Percentiles rank a stretch among this genome's conserved stretches.
These are phyloP conservation scores for Gnathonemus longibarbis DNA, from an alignment of 2,113 vertebrate genomes.

Conservation along the genomic window DNA sequence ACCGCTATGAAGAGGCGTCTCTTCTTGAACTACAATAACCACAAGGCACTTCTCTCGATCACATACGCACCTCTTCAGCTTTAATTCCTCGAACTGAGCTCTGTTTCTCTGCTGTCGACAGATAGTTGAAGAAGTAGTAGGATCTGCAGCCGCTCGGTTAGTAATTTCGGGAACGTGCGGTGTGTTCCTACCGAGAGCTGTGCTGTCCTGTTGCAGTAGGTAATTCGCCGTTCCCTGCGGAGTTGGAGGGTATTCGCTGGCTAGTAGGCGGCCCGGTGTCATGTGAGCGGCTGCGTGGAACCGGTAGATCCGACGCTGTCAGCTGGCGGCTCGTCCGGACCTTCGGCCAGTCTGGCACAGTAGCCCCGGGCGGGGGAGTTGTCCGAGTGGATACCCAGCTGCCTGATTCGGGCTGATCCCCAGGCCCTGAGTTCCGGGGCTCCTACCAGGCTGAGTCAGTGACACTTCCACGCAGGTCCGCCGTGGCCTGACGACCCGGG, in stretches of 20 bases:
- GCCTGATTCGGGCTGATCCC: background rate
- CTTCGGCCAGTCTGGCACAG: background rate
- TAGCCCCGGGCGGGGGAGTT: too few relatives aligned
- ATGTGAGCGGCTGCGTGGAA: conserved; percentile 4
- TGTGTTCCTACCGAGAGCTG: background rate
- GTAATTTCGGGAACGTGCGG: background rate
- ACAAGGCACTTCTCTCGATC: background rate
- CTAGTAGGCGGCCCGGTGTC: background rate
- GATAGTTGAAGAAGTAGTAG: background rate
- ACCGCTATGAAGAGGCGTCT: too few relatives aligned
- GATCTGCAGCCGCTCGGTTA: background rate
- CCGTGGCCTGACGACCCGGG: background rate
- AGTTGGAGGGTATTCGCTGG: background rate
- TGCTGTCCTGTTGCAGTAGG: background rate
- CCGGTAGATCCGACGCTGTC: background rate
- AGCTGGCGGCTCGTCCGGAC: background rate
- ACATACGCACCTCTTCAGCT: background rate
- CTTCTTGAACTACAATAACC: background rate
- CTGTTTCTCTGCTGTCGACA: background rate
- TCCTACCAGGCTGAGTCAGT: background rate
- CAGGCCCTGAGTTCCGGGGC: background rate
- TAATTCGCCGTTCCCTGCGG: background rate
- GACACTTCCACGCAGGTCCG: background rate
- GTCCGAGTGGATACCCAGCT: background rate
- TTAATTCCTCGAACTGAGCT: background rate